A percentile compares a stretch with the other conserved stretches of the same genome.
These are phyloP conservation scores for Leistus spinibarbis DNA, from an alignment of 2,888 invertebrate species.

Conservation along the genomic window DNA sequence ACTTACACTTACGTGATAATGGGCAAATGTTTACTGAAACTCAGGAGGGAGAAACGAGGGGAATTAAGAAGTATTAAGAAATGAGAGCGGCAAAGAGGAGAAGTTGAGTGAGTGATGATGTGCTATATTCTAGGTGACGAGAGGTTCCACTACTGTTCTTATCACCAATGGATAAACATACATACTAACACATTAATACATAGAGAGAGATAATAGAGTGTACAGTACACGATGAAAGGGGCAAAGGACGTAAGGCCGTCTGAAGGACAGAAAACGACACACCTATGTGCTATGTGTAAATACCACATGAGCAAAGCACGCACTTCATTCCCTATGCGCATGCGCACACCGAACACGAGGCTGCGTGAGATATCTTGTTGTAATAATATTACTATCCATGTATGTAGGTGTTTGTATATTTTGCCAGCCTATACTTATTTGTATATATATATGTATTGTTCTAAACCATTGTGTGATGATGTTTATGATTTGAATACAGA, in stretches of 20 bases:
- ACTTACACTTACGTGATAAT: neutral
- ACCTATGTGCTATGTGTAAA: constrained; percentile 1
- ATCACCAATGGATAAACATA: neutral
- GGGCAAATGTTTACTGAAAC: neutral
- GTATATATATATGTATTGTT: neutral
- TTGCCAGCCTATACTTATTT: neutral
- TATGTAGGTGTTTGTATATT: neutral
- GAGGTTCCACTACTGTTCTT: neutral
- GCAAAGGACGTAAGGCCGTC: constrained; percentile 28
- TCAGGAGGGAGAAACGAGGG: neutral
- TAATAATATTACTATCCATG: neutral
- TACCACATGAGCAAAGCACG: neutral
- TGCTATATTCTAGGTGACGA: too few relatives aligned
- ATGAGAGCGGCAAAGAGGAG: neutral
- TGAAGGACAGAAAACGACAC: constrained; percentile 25
- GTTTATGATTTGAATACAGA: neutral
- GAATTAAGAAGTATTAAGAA: neutral
- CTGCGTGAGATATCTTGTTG: neutral
- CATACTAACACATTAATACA: constrained; percentile 3
- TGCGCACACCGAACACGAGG: neutral
- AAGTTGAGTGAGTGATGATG: neutral
- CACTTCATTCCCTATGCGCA: neutral
- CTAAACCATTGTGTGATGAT: neutral
- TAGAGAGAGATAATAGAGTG: neutral
- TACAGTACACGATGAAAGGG: neutral